phyloP scores from a whole-genome alignment of 2,113 vertebrate genomes.

The Mus pahari region DNA sequence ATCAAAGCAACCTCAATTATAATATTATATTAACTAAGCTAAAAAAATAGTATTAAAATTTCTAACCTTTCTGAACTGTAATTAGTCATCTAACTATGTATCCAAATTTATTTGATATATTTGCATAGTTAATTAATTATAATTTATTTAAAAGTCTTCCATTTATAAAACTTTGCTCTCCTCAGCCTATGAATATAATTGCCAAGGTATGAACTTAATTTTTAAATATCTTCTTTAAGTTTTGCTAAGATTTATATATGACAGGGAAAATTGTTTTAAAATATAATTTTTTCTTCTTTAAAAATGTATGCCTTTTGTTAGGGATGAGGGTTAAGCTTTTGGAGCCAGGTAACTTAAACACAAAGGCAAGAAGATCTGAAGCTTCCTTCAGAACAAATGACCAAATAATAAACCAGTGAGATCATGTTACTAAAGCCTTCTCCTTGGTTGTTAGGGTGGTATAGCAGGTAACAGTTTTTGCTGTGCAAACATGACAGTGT shows the following conservation, averaged over 20 bases:
- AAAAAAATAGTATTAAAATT: conserved; percentile 77
- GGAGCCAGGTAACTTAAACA: not conserved
- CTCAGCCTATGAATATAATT: conserved; percentile 68
- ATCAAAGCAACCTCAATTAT: conserved; percentile 82
- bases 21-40: conserved; percentile 80
- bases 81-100: conserved; percentile 80
- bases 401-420: not conserved
- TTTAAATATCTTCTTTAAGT: conserved; percentile 62
- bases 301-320: conserved; percentile 36
- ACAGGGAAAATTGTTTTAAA: conserved; percentile 26
- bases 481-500: too few species aligned
- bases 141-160: conserved; percentile 79
- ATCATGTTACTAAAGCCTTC: not conserved
- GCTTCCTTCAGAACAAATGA: not conserved
- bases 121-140: conserved; percentile 82
- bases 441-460: not conserved
- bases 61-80: conserved; percentile 77
- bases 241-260: not conserved
- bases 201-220: conserved; percentile 66
- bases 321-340: not conserved
- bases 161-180: conserved; percentile 78
- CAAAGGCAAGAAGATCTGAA: not conserved
- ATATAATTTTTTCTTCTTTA: not conserved
- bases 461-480: not conserved
- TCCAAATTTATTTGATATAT: conserved; percentile 78